Evolutionary conservation across 2,113 vertebrate genomes (phyloP), one percentile per base, ranked within the genome.

Genomic region (Nestor notabilis): DNA sequence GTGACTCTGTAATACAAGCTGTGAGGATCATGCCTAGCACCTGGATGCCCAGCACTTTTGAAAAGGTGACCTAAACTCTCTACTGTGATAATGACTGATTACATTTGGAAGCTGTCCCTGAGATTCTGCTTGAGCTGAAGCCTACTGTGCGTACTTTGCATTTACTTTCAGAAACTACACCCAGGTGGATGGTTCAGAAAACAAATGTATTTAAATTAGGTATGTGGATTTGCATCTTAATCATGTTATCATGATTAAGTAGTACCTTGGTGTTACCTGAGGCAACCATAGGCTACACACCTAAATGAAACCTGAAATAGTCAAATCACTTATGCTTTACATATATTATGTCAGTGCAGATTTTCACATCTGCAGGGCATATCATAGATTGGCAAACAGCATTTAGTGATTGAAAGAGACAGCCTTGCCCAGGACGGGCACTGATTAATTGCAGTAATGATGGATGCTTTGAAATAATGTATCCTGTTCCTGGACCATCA

Each of bases 291-390:
- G 86, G 60, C 92, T 94, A 89, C 95, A 95, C 89, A 93, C 80
- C 94, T 95, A 96, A 95, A 82, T 1, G 52, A 96, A 96, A 93
- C 61, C 77, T 91, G 89, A 96, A 95, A 95, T 4, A 95, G 89
- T 89, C 93, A 92, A 86, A 83, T 46, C 71, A 17, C 33, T 94
- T 87, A 72, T 95, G 74, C 69, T 96, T 97, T 97, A 91, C 95
- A 95, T 95, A 93, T 46, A 79, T 91, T 91, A 91, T 76, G 80
- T 60, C 83, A 93, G 86, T 53, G 44, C 65, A 95, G 83, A 86
- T 95, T 97, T 97, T 96, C 87, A 97, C 91, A 91, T 92, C 97
- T 89, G 49, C 96, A 89, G 96, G 97, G 95, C 94, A 96, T 94
- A 91, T 89, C 86, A 50, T 19, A 84, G 96, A 82, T 56, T 72